These are phyloP conservation scores for Thysanoteuthis rhombus DNA, from an alignment of 2,888 invertebrate genomes.

Conservation along the genomic window DNA sequence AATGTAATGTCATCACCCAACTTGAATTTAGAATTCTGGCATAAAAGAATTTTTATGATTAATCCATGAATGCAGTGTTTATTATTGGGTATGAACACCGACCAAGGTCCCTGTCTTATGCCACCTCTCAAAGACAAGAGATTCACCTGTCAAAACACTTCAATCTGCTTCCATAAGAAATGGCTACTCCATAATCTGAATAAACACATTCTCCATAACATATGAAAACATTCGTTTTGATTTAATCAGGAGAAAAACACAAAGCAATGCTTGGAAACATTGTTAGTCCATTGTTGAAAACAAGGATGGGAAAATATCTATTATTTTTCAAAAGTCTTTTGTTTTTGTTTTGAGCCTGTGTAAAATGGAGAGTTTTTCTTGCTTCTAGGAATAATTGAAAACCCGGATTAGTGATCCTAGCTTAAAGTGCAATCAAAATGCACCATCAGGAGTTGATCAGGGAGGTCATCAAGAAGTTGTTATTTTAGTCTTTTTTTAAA, in stretches of 20 bases:
- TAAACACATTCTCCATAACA: no score
- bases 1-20: no score
- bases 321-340: neutral
- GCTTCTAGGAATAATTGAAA: neutral
- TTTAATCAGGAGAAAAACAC: neutral
- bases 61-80: no score
- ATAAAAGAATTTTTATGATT: no score
- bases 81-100: no score
- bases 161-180: no score
- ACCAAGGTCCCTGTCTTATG: no score
- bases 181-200: no score
- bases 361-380: neutral
- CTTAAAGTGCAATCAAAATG: neutral
- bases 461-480: neutral
- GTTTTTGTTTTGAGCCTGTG: neutral
- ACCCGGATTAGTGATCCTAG: neutral
- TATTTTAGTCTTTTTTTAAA: neutral
- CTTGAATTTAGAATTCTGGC: no score
- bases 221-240: no score
- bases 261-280: neutral
- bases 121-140: no score
- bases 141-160: no score
- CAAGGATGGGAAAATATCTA: neutral
- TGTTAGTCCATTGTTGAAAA: neutral
- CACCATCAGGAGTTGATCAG: neutral